phyloP scores from a whole-genome alignment of 2,113 vertebrate species.

The Onychostoma macrolepis region DNA sequence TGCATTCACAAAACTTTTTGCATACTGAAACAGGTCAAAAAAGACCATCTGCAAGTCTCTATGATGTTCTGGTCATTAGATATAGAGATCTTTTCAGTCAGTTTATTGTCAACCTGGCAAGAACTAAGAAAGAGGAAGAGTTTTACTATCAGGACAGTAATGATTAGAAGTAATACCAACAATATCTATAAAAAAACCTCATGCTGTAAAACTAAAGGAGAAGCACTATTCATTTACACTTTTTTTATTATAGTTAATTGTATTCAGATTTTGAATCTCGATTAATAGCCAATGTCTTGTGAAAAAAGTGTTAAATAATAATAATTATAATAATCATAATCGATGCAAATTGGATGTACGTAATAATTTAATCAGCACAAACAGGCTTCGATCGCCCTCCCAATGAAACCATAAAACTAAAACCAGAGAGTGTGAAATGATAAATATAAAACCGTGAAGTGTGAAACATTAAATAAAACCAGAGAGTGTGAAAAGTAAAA shows the following conservation, averaged over 20 bases:
- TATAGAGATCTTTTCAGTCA: neutral
- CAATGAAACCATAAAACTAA: neutral
- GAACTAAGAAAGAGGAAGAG: neutral
- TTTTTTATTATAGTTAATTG: neutral
- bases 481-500: constrained; percentile 51
- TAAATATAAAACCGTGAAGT: neutral
- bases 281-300: neutral
- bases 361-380: neutral
- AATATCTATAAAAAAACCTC: neutral
- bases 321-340: neutral
- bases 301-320: neutral
- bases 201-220: neutral
- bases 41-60: neutral
- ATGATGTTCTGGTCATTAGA: neutral
- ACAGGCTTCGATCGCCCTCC: neutral
- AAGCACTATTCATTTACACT: neutral
- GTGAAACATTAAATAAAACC: constrained; percentile 30
- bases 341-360: neutral
- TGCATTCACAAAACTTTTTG: neutral
- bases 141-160: neutral
- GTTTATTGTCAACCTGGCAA: neutral
- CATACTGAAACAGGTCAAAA: neutral
- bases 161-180: neutral
- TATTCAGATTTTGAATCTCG: neutral
- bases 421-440: constrained; percentile 16